These are phyloP conservation scores for Phenacoccus solenopsis DNA, from an alignment of 1,140 invertebrate genomes.

Conservation along the genomic window DNA sequence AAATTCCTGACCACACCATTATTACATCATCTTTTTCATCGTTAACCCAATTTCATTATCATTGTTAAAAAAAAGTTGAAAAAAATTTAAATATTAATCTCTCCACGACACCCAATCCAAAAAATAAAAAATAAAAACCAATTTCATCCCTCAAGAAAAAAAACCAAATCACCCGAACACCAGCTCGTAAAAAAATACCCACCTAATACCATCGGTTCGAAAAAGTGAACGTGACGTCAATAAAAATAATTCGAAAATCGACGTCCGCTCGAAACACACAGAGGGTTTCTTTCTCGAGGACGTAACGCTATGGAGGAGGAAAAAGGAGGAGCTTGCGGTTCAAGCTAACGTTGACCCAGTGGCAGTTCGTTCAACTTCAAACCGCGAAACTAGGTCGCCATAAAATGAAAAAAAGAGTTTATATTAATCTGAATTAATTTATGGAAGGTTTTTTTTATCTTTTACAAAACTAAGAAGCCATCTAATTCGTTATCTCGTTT, in stretches of 20 bases:
- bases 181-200: not conserved
- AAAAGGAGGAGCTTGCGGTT: slow-evolving; percentile 8
- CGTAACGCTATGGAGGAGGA: slow-evolving; percentile 9
- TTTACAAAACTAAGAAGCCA: not conserved
- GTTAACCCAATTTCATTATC: no score
- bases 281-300: slow-evolving; percentile 9
- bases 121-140: no score
- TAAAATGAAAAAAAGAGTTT: slow-evolving; percentile 4
- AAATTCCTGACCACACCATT: no score
- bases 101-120: no score
- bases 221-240: slow-evolving; percentile 11
- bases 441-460: slow-evolving; percentile 13
- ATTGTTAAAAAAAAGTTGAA: no score
- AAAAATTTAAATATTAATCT: no score
- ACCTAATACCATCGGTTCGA: not conserved
- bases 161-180: not conserved
- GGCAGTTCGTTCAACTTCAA: slow-evolving; percentile 17
- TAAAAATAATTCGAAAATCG: slow-evolving; percentile 13
- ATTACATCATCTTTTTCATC: no score
- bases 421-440: slow-evolving; percentile 18
- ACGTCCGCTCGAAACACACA: not conserved
- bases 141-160: not conserved
- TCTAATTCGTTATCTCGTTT: not conserved
- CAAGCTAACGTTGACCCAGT: slow-evolving; percentile 15
- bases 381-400: slow-evolving; percentile 15